Evolutionary conservation across 2,113 vertebrate species (phyloP), one percentile per base, ranked within the genome.

Genomic region (Mesoclemmys tuberculata): DNA sequence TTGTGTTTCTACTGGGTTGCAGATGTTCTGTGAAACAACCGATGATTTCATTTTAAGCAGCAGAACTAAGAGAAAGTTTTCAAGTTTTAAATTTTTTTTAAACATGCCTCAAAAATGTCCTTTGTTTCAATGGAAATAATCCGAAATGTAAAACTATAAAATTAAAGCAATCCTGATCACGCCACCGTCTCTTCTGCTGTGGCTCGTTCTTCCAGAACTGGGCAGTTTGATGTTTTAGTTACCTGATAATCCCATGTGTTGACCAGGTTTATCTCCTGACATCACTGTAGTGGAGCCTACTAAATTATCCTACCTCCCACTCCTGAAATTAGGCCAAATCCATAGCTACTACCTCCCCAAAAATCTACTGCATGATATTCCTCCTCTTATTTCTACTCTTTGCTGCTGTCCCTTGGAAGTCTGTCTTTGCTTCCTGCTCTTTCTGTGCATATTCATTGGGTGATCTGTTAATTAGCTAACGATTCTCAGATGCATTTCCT

Each of bases 1-100:
- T 96, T 85, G 5, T 85, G 83, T 95, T 91, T 97, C 94, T 46
- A 49, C 71, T 93, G 87, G 48, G 96, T 93, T 98, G 96, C 97
- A 98, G 96, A 97, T 97, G 93, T 96, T 96, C 94, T 96, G 91
- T 83, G 91, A 96, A 98, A 93, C 61, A 95, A 81, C 61, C 3
- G 22, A 44, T 71, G 88, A 82, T 93, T 97, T 95, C 87, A 82
- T 84, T 96, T 97, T 88, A 93, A 95, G 94, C 14, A 58, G 92
- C 83, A 90, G 85, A 96, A 94, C 93, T 91, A 87, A 95, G 81
- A 91, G 84, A 80, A 93, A 80, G 29, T 87, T 94, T 85, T 56
- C 88, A 90, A 95, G 35, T 46, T 87, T 49, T 82, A 5, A 12
- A 84, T 35, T 82, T 18, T 68, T 89, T 61, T 85, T 41, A 82